These are phyloP conservation scores for Cantharis lateralis DNA, from an alignment of 2,888 invertebrate species.

Conservation along the genomic window DNA sequence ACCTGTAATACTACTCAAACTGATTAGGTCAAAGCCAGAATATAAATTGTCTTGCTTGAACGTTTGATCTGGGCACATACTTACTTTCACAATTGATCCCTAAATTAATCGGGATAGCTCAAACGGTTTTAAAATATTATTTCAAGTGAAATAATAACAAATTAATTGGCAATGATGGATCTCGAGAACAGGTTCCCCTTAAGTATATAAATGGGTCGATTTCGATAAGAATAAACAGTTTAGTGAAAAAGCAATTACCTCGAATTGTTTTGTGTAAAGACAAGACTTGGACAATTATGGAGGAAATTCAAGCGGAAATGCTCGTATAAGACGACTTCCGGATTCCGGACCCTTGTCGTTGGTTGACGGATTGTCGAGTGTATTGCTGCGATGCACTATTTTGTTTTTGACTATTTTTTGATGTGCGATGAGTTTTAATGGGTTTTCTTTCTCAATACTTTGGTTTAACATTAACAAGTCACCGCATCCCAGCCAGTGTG, in stretches of 20 bases:
- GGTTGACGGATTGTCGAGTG: conserved; percentile 28
- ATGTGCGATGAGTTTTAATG: neutral
- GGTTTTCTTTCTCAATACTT: neutral
- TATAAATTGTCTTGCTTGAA: neutral
- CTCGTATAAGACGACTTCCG: conserved; percentile 31
- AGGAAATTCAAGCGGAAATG: conserved; percentile 31
- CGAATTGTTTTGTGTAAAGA: conserved; percentile 25
- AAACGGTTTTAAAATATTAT: neutral
- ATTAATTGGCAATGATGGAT: neutral
- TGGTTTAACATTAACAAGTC: neutral
- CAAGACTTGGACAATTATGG: conserved; percentile 30
- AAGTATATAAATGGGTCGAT: neutral
- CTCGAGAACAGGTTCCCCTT: neutral
- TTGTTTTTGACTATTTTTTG: conserved; percentile 20
- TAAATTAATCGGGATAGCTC: neutral
- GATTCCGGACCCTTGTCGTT: conserved; percentile 32
- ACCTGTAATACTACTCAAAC: neutral
- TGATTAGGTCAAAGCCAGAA: neutral
- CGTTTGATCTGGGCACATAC: neutral
- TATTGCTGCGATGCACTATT: conserved; percentile 24
- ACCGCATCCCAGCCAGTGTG: neutral
- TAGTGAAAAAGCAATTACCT: conserved; percentile 20
- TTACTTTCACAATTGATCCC: neutral
- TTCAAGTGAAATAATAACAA: neutral
- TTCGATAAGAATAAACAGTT: neutral